Evolutionary conservation across 2,888 invertebrate species (phyloP), one percentile per base, ranked within the genome.

Genomic region (Vesta saturnalis): DNA sequence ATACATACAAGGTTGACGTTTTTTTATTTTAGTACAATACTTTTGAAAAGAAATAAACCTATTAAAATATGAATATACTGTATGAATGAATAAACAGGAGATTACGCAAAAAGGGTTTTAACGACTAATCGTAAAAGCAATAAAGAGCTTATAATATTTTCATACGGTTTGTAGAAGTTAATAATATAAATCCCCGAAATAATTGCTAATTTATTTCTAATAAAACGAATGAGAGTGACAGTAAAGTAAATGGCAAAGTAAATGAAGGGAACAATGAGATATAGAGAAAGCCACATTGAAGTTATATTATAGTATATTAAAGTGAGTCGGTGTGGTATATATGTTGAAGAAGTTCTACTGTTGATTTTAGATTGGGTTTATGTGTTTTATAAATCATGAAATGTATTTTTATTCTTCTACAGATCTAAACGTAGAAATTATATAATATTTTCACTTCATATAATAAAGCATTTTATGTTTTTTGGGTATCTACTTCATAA

Each of bases 251-350:
- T 39, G 39, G 39, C 39, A 39, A 39, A 39, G 39, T 39, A 39
- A 64, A 61, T 60, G 16, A 10, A 39, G 16, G 14, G 47, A 49
- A 49, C 47, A 49, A 49, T 49, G 18, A 56, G 30, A 21, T 23
- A 21, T 23, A 56, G 22, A 30, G 21, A 15, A 21, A 56, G 30
- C 30, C 23, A 15, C 23, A 5, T n/a, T 15, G 23, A 22, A 56
- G 21, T 56, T 21, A 23, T 2, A 56, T 30, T 56, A 49, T 18
- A 49, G 47, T 49, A 49, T 49, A 49, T 49, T 49, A 49, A 49
- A 49, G 47, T 49, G 10, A 49, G 47, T 49, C 6, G 15, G 18
- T n/a, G n/a, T n/a, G 47, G 39, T 4, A n/a, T n/a, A n/a, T 8
- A 39, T 39, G 39, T 39, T 39, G n/a, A 39, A 39, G 39, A 39